Evolutionary conservation across 2,113 vertebrate species (phyloP).

Genomic region (Andinoacara biseriatus): DNA sequence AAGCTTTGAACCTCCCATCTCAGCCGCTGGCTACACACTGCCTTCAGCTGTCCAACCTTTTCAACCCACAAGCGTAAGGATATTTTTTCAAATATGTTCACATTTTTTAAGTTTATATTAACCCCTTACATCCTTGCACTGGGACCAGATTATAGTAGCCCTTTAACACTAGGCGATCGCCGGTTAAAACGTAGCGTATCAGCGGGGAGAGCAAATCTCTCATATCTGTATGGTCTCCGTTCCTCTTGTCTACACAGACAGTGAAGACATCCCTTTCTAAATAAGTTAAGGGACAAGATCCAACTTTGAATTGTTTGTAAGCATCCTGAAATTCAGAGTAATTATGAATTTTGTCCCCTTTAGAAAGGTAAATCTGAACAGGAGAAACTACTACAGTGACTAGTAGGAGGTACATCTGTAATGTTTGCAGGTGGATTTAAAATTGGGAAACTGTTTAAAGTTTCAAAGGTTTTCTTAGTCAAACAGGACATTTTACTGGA

Average conservation of each 20-base stretch:
- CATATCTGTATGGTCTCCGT: not conserved
- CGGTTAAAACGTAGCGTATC: too few relatives aligned
- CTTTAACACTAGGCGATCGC: too few relatives aligned
- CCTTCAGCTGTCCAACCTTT: conserved; percentile 98
- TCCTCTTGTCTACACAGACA: not conserved
- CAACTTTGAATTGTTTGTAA: not conserved
- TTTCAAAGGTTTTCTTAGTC: not conserved
- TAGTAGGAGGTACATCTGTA: not conserved
- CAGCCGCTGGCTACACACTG: conserved; percentile 96
- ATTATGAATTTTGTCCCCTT: not conserved
- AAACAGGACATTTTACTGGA: not conserved
- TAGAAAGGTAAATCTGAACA: not conserved
- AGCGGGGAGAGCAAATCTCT: too few relatives aligned
- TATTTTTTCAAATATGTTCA: not conserved
- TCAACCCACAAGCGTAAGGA: conserved; percentile 96
- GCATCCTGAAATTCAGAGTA: not conserved
- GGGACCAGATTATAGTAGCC: not conserved
- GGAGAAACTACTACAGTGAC: too few relatives aligned
- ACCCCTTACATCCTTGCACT: not conserved
- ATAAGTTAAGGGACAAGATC: too few relatives aligned
- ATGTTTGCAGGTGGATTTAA: not conserved
- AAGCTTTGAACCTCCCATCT: conserved; percentile 85
- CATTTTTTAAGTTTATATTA: not conserved
- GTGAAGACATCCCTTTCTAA: too few relatives aligned
- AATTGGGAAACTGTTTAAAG: not conserved